Base-by-base conservation (phyloP, 2,113 vertebrate species). In the Nothocercus julius region DNA sequence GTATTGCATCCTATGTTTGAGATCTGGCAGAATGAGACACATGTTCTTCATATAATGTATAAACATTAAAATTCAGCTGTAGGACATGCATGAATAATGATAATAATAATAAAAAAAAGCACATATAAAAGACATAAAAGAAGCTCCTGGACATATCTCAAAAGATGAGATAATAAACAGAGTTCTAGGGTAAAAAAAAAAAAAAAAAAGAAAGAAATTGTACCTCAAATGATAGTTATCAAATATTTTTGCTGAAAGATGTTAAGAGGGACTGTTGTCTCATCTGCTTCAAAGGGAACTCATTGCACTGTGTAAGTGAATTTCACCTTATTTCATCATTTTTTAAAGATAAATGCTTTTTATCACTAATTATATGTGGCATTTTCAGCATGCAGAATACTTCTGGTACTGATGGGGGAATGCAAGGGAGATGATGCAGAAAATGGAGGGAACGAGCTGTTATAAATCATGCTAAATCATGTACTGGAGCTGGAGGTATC, bases 31-130 rank as follows among this genome's bases (percentile, higher is more conserved):
- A 64, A 54, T 32, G n/a, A 85, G 67, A 63, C 28, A 58, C 27
- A 28, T 38, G 5, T 27, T 83, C 42, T 93, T 93, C 30, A 34
- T 51, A 44, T 34, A 25, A 18, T 18, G 30, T 59, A 67, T 63
- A 93, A 94, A 84, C 42, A 92, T 47, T 67, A 64, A 66, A 85
- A 95, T 90, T 81, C 76, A 84, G 17, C 28, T 83, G 59, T 38
- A 14, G 42, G 12, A 92, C 5, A 78, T 49, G 54, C 45, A 92
- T 75, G 64, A 86, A 78, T 82, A 93, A 47, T 47, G 20, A 47
- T 36, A 36, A 36, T 36, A 36, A 36, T 36, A 47, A 47, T 21
- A 47, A 47, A 47, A 21, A 9, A 47, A 47, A 47, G 20, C 20
- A 22, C 44, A 44, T 44, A 24, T 49, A 49, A 49, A 49, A 49